Percentiles rank a stretch among this genome's conserved stretches.
phyloP scores from a whole-genome alignment of 2,113 vertebrate genomes.

The Thalassarche chlororhynchos region DNA sequence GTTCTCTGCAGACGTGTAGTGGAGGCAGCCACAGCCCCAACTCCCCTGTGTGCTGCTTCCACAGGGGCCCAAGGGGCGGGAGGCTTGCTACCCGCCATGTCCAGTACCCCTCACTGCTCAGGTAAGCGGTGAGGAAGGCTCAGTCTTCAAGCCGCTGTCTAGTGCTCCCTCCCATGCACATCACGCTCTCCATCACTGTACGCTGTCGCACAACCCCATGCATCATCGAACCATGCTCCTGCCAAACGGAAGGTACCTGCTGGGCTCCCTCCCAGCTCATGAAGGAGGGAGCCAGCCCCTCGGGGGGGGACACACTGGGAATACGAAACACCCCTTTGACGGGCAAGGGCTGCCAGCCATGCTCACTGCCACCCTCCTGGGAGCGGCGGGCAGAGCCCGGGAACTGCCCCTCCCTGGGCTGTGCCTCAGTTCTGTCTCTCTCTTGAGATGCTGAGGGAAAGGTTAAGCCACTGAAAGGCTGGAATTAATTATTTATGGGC shows the following conservation, averaged over 20 bases:
- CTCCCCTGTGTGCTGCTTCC: not conserved
- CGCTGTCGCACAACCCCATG: fast-evolving
- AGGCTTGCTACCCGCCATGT: fast-evolving
- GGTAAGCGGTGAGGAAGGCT: not conserved
- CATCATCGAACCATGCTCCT: not conserved
- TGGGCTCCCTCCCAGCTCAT: fast-evolving
- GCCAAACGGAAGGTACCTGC: fast-evolving
- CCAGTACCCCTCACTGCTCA: not conserved
- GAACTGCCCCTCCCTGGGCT: not conserved
- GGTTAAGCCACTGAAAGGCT: not conserved
- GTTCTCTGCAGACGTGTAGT: not conserved
- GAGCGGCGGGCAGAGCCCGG: not conserved
- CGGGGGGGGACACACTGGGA: fast-evolving
- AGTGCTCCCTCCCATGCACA: not conserved
- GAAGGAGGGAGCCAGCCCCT: not conserved
- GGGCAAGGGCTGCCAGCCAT: not conserved
- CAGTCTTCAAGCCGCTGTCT: not conserved
- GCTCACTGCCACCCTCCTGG: not conserved
- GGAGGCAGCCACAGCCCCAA: fast-evolving
- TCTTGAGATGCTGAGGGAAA: not conserved
- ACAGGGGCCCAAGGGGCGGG: fast-evolving
- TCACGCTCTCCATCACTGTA: fast-evolving
- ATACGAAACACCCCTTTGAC: fast-evolving
- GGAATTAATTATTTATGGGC: not conserved
- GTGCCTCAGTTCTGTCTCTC: not conserved